Evolutionary conservation across 2,797 vertebrate genomes (phyloP), one percentile per base, ranked within the genome.

Genomic region (Echeneis naucrates): DNA sequence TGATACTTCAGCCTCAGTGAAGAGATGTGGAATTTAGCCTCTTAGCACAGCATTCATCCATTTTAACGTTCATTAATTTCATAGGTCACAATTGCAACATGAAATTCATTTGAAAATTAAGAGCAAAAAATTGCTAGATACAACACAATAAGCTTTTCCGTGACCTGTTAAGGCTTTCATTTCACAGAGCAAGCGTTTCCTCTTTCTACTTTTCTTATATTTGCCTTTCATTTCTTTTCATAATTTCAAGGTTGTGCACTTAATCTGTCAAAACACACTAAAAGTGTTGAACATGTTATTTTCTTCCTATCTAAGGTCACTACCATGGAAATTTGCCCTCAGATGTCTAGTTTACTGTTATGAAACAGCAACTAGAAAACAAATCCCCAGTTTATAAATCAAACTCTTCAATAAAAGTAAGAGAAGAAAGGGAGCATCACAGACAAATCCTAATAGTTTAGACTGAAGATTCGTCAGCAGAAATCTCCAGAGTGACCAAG

Each of bases 31-130:
- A 63, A 56, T 75, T 47, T 64, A 58, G 80, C 68, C 72, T 33
- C 50, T 78, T 54, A 47, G 64, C 32, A 56, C 56, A 53, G 53
- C 71, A 67, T 80, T 83, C 30, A 67, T 61, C 60, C 14, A 42
- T 56, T 83, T 76, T 69, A 76, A 69, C 52, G 70, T 75, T 74
- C 82, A 87, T 83, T 84, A 85, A 81, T 66, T 79, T 81, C 56
- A 85, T 80, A 77, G 61, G 57, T 68, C 55, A 79, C 65, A 81
- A 89, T 88, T 82, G 81, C 61, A 55, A 71, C 26, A 65, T 37
- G 16, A 45, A 71, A 55, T 64, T 8, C 4, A 23, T 70, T 47
- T 26, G 8, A 74, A 77, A 73, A 48, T 54, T 6, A 56, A 71
- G 69, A 21, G 7, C 17, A 8, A 60, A 61, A 51, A 65, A 63